Percentiles rank a stretch among this genome's conserved stretches.
These are phyloP conservation scores for Echeneis naucrates DNA, from an alignment of 2,797 vertebrate genomes.

Conservation along the genomic window DNA sequence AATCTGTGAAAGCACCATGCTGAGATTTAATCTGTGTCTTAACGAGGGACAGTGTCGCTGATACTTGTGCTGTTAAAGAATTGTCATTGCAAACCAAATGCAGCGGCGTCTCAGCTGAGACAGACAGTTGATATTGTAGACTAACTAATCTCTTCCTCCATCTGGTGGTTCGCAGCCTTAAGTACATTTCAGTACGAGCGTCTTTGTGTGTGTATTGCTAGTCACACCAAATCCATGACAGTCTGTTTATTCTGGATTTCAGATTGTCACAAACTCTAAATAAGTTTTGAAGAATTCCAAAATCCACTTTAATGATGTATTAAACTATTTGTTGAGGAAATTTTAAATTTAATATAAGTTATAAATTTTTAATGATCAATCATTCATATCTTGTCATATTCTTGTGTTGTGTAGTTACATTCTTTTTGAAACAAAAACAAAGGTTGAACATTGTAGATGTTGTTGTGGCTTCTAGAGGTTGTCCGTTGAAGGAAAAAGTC, in stretches of 20 bases:
- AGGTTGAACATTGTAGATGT: not conserved
- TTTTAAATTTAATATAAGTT: too few relatives aligned
- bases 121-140: not conserved
- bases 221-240: not conserved
- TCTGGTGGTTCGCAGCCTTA: conserved; percentile 49
- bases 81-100: not conserved
- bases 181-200: not conserved
- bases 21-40: not conserved
- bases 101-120: not conserved
- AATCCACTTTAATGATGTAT: too few relatives aligned
- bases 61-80: not conserved
- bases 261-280: not conserved
- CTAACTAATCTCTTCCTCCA: conserved; percentile 42
- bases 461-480: conserved; percentile 31
- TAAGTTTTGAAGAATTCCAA: too few relatives aligned
- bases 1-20: not conserved
- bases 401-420: not conserved
- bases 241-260: not conserved
- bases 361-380: not conserved
- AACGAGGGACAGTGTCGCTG: not conserved
- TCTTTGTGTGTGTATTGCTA: not conserved
- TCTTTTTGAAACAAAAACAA: not conserved
- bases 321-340: too few relatives aligned
- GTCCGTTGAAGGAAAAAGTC: not conserved
- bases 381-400: not conserved